Evolutionary conservation across 2,888 invertebrate species (phyloP).

Genomic region (Ischnus inquisitorius): DNA sequence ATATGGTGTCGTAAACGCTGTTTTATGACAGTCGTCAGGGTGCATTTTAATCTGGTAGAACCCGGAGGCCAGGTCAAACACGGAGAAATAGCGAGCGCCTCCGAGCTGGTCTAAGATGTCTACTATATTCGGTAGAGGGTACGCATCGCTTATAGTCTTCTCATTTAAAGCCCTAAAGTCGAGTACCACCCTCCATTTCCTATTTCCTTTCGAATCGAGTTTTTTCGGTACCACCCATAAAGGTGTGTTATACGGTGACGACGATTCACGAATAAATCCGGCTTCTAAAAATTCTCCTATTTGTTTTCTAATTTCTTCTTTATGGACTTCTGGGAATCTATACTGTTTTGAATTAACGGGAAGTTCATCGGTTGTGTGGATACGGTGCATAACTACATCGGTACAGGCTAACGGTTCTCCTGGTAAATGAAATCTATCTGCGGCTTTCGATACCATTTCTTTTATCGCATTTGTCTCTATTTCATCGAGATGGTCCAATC

Average conservation of each 20-base stretch:
- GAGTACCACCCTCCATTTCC: conserved; percentile 46
- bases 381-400: conserved; percentile 29
- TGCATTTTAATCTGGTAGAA: too few relatives aligned
- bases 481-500: conserved; percentile 42
- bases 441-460: neutral
- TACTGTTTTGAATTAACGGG: conserved; percentile 39
- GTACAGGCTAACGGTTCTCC: conserved; percentile 29
- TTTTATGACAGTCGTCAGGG: conserved; percentile 2
- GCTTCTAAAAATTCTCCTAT: conserved; percentile 23
- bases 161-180: conserved; percentile 27
- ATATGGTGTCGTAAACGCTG: conserved; percentile 36
- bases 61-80: neutral
- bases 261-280: conserved; percentile 24
- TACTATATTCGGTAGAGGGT: conserved; percentile 8
- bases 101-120: neutral
- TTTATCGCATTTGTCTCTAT: conserved; percentile 13
- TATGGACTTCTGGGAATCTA: conserved; percentile 31
- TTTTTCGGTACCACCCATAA: conserved; percentile 47
- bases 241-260: conserved; percentile 44
- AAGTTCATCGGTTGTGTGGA: conserved; percentile 31
- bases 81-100: neutral
- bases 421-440: conserved; percentile 29
- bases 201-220: conserved; percentile 45
- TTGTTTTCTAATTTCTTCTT: conserved; percentile 52
- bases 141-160: conserved; percentile 18